Conservation (phyloP, 2,888 invertebrate genomes). For the Epicampocera succincta region DNA sequence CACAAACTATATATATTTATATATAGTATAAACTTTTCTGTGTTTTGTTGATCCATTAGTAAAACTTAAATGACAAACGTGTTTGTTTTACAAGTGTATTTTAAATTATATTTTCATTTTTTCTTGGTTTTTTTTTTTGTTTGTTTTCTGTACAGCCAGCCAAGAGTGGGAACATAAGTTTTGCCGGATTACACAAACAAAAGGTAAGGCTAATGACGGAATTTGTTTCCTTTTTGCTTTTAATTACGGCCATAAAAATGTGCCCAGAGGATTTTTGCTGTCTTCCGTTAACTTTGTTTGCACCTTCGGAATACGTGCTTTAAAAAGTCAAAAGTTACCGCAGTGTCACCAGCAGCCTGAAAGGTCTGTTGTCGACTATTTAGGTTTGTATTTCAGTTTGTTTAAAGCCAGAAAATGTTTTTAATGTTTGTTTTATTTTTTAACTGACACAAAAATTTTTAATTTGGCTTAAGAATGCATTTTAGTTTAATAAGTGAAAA, state of each 20-base stretch:
- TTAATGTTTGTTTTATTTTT: too few species aligned
- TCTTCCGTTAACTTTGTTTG: not conserved
- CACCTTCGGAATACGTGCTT: constrained; percentile 4
- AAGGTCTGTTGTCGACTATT: too few species aligned
- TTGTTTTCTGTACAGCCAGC: not conserved
- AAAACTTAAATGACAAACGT: constrained; percentile 44
- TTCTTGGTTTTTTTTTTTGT: not conserved
- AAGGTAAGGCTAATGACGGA: constrained; percentile 5
- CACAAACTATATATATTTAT: not conserved
- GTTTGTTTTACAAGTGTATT: constrained; percentile 29
- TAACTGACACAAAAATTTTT: too few species aligned
- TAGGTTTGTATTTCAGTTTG: too few species aligned
- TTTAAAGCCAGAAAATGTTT: too few species aligned
- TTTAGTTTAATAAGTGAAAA: too few species aligned
- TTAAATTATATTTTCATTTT: constrained; percentile 9
- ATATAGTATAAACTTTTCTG: not conserved
- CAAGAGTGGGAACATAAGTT: not conserved
- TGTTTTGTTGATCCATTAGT: constrained; percentile 21
- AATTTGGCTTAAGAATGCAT: too few species aligned
- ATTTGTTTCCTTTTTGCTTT: constrained; percentile 27
- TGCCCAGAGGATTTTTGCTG: constrained; percentile 14
- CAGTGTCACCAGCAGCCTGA: too few species aligned
- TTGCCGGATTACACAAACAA: not conserved
- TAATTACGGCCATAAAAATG: constrained; percentile 39
- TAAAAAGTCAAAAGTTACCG: not conserved